These are phyloP conservation scores for Griposia aprilina DNA, from an alignment of 2,888 invertebrate genomes.

Conservation along the genomic window DNA sequence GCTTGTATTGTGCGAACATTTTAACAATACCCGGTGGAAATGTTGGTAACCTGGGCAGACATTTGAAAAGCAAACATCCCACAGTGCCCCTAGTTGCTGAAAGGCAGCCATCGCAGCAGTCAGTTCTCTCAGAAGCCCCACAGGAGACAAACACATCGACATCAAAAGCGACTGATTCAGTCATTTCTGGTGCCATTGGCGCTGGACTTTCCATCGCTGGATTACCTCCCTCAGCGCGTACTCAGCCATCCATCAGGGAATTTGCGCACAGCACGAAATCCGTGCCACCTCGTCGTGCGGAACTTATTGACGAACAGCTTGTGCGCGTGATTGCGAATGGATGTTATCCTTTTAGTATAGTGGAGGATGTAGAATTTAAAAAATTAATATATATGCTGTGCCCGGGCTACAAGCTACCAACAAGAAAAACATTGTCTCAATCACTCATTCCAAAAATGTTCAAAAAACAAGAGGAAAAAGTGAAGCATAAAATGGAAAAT, in stretches of 20 bases:
- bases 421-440: constrained; percentile 16
- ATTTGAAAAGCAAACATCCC: constrained; percentile 3
- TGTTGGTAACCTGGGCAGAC: constrained; percentile 3
- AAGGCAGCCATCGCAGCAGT: constrained; percentile 5
- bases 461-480: constrained; percentile 11
- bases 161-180: constrained; percentile 6
- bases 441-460: constrained; percentile 21
- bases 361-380: constrained; percentile 22
- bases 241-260: constrained; percentile 14
- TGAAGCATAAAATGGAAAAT: constrained; percentile 13
- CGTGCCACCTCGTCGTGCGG: constrained; percentile 20
- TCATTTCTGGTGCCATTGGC: neutral
- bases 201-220: constrained; percentile 1
- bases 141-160: constrained; percentile 6
- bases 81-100: constrained; percentile 6
- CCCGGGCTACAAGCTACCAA: constrained; percentile 17
- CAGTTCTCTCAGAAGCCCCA: neutral
- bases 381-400: constrained; percentile 9
- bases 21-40: neutral
- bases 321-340: constrained; percentile 17
- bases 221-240: constrained; percentile 16
- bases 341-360: constrained; percentile 12
- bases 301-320: constrained; percentile 20
- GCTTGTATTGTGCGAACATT: constrained; percentile 12
- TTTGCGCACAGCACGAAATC: constrained; percentile 24